Conservation (phyloP, 2,888 invertebrate genomes). For the Thalpophila matura region DNA sequence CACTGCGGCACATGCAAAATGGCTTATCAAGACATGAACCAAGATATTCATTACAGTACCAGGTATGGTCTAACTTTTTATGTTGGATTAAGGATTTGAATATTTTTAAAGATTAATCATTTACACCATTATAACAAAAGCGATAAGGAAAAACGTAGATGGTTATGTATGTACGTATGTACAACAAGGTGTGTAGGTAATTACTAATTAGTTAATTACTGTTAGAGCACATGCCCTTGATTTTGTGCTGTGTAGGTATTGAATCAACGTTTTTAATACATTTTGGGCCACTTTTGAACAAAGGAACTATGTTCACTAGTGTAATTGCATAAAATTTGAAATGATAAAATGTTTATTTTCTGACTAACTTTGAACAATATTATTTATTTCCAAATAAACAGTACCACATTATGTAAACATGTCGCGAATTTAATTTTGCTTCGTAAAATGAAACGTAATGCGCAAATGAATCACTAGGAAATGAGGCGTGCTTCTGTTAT, state of each 20-base stretch:
- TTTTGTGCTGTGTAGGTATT: not conserved
- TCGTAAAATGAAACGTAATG: constrained; percentile 77
- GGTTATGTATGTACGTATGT: no score
- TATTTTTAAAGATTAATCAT: constrained; percentile 23
- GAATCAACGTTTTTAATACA: not conserved
- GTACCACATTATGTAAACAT: not conserved
- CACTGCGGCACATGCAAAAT: constrained; percentile 77
- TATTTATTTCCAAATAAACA: not conserved
- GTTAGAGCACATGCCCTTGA: constrained; percentile 23
- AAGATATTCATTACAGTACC: constrained; percentile 82
- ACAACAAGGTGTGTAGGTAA: no score
- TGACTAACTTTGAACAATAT: not conserved
- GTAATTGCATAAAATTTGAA: not conserved
- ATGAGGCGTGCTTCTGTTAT: constrained; percentile 40
- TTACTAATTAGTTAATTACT: no score
- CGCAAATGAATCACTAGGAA: constrained; percentile 73
- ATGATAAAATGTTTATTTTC: not conserved
- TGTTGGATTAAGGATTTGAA: constrained; percentile 13
- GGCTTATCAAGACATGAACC: constrained; percentile 78
- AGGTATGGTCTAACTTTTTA: constrained; percentile 68
- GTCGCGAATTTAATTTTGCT: constrained; percentile 27
- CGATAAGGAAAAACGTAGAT: constrained; percentile 23
- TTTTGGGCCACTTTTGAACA: constrained; percentile 22
- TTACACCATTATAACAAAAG: constrained; percentile 28
- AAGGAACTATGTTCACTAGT: constrained; percentile 13